Conservation (phyloP, 2,797 vertebrate species). For the Melanotaenia trifasciata region DNA sequence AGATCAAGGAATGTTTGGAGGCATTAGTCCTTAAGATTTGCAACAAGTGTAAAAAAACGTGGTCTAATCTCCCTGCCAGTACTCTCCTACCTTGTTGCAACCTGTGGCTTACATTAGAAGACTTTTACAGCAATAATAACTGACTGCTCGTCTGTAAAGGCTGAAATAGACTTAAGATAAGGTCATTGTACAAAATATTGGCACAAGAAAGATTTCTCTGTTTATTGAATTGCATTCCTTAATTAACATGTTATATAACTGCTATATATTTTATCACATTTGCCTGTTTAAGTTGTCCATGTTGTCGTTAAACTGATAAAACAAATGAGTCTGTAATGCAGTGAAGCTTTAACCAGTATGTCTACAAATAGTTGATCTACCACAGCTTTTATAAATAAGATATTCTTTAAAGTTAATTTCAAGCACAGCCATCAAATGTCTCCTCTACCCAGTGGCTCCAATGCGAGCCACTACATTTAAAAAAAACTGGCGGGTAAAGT, state of each 20-base stretch:
- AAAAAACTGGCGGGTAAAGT: not conserved
- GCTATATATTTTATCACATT: not conserved
- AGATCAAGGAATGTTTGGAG: not conserved
- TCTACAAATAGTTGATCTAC: not conserved
- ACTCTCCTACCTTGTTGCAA: no score
- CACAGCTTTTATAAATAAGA: not conserved
- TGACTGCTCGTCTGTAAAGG: not conserved
- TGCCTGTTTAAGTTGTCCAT: not conserved
- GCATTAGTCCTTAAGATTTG: not conserved
- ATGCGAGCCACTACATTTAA: not conserved
- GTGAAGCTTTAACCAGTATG: not conserved
- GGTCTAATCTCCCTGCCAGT: not conserved
- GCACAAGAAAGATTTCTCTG: not conserved
- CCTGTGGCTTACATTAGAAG: no score
- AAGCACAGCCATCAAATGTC: not conserved
- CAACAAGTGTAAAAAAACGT: not conserved
- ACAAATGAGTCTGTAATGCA: not conserved
- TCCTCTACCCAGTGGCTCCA: not conserved
- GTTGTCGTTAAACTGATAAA: not conserved
- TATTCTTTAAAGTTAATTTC: not conserved
- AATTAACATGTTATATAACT: not conserved
- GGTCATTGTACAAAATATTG: not conserved
- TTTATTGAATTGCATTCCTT: not conserved
- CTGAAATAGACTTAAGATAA: not conserved
- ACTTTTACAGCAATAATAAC: not conserved